Base-by-base conservation (phyloP, 2,113 vertebrate genomes). In the Arizona elegans region DNA sequence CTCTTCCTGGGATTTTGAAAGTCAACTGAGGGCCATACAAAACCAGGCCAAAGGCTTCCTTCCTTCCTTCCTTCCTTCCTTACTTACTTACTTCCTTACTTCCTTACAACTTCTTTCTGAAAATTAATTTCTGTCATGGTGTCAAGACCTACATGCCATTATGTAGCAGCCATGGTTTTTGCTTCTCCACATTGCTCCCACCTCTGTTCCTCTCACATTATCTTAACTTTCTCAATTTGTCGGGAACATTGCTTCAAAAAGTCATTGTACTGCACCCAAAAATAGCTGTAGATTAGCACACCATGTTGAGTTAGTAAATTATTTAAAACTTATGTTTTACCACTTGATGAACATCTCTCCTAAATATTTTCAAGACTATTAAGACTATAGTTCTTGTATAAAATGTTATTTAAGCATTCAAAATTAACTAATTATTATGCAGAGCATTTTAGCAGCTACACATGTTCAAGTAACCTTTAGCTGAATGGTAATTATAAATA, bases 401-500 rank as follows among this genome's bases (percentile, higher is more conserved):
- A 94, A 81, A 95, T 96, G 95, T 95, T 90, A 95, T 89, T 90
- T 94, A 88, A 91, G 91, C 86, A 90, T 95, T 95, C 95, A 96
- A 93, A 23, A 38, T 8, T 85, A 12, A 91, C 59, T 97, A 95
- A 93, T 95, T 96, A 91, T 59, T 93, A 97, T 96, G 96, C 96
- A 90, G 95, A 95, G 87, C 43, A 86, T 89, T 92, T 65, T 92
- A 54, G 13, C 90, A 90, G 93, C 92, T 95, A 88, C 95, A 92
- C 21, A 89, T 92, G 88, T 58, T 0, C 1, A 91, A 88, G 3
- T 95, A 97, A 97, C 97, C 97, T 97, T 96, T 97, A 96, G 90
- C 96, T 96, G 95, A 93, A 93, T 0, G 91, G 97, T 98, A 97
- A 98, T 98, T 98, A 97, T 96, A 97, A 97, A 96, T 97, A 96